These are phyloP conservation scores for Nymphalis urticae DNA, from an alignment of 2,888 invertebrate species.

Conservation along the genomic window DNA sequence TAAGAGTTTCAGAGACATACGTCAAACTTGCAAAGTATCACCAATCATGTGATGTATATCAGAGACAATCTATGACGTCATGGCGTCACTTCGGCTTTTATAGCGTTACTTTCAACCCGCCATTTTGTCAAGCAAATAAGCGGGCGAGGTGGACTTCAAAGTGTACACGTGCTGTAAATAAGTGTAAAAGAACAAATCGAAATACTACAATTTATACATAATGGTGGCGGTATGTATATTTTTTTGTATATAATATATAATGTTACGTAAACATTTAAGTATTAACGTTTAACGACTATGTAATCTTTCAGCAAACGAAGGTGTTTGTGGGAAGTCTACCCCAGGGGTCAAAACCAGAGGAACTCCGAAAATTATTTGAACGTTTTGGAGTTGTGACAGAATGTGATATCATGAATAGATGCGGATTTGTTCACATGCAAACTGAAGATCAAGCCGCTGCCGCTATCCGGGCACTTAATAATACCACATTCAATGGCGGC, in stretches of 20 bases:
- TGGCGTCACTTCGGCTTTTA: conserved; percentile 28
- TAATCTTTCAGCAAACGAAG: conserved; percentile 85
- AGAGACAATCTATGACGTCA: conserved; percentile 28
- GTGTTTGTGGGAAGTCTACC: conserved; percentile 97
- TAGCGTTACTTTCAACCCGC: conserved; percentile 29
- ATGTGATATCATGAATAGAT: conserved; percentile 96
- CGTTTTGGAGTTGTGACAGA: conserved; percentile 94
- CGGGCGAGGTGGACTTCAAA: conserved; percentile 17
- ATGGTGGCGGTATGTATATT: conserved; percentile 74
- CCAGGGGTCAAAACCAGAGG: conserved; percentile 90
- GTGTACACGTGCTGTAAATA: conserved; percentile 26
- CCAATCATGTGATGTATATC: conserved; percentile 14
- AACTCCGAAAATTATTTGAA: conserved; percentile 90
- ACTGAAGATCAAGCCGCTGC: conserved; percentile 90
- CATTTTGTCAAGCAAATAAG: conserved; percentile 36
- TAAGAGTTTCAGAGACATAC: no score
- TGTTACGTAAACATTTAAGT: conserved; percentile 39
- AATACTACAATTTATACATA: conserved; percentile 37
- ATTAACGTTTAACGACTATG: conserved; percentile 27
- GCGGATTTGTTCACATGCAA: conserved; percentile 96
- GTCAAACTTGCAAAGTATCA: neutral
- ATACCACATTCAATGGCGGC: conserved; percentile 90
- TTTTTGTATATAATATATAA: conserved; percentile 15
- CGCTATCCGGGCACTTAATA: conserved; percentile 91
- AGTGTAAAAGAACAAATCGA: conserved; percentile 19